phyloP scores from a whole-genome alignment of 2,888 invertebrate species.

The Noctua fimbriata region DNA sequence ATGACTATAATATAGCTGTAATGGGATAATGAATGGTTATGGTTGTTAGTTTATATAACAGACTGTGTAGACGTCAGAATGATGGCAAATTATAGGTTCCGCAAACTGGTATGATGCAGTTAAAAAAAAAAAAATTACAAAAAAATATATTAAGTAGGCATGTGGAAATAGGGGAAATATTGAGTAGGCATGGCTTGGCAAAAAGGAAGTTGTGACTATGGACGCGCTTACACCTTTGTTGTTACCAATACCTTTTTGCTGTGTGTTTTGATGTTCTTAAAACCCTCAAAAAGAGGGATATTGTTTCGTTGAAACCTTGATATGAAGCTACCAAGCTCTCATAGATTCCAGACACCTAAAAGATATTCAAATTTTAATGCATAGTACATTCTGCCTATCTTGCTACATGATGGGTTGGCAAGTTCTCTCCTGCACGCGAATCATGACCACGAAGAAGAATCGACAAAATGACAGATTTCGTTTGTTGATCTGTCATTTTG shows the following conservation, averaged over 20 bases:
- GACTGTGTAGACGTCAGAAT: neutral
- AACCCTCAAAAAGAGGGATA: neutral
- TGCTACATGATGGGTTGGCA: no score
- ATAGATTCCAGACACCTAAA: neutral
- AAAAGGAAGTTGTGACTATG: neutral
- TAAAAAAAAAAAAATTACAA: no score
- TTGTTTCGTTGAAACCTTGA: neutral
- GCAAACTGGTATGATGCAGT: neutral
- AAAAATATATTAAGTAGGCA: no score
- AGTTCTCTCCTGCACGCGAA: neutral
- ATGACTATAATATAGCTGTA: slow-evolving; percentile 18
- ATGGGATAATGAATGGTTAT: slow-evolving; percentile 41
- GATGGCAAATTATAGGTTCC: slow-evolving; percentile 2
- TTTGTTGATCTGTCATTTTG: no score
- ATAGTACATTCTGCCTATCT: neutral
- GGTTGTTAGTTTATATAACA: slow-evolving; percentile 7
- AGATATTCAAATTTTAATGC: neutral
- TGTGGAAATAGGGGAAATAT: no score
- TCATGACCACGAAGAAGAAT: no score
- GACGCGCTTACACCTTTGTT: neutral
- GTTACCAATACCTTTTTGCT: neutral
- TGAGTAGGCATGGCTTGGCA: neutral
- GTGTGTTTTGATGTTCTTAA: neutral
- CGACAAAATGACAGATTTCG: no score
- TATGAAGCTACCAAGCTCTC: neutral